Evolutionary conservation across 2,888 invertebrate genomes (phyloP), one percentile per base, ranked within the genome.

Genomic region (Rhodophaea formosa): DNA sequence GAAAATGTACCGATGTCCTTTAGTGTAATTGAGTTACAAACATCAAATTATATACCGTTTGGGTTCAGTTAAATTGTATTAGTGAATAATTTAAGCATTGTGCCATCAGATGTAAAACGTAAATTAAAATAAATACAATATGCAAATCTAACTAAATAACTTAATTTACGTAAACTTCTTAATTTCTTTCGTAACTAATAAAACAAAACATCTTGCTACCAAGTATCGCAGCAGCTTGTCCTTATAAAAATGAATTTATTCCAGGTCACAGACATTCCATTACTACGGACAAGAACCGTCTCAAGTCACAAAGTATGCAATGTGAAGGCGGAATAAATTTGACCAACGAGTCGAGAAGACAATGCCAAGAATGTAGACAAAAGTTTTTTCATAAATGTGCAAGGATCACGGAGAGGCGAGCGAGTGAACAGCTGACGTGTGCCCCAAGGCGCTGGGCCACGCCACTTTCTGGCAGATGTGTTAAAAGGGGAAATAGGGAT

Each of bases 331-430:
- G 70, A 75, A 78, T 71, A 70, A 76, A 78, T 77, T 73, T 71
- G 70, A 74, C 69, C 70, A 67, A 62, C 66, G 64, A 78, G 75
- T 73, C 75, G 72, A 70, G 74, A 74, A 80, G 84, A 86, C 83
- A 83, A 82, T 82, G 82, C 76, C 77, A 83, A 82, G 82, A 82
- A 84, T 81, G 80, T 80, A 79, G 79, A 79, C 71, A 70, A 84
- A 88, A 88, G 80, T 88, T 89, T 89, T 88, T 90, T 91, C 88
- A 88, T 89, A 89, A 88, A 88, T 84, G 88, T 80, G 84, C 83
- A 82, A 80, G 79, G 78, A 77, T 75, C 77, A 76, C 66, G 67
- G 56, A 71, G 71, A 65, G 67, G 57, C 71, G 71, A 69, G 69
- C 71, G 76, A 75, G 75, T 67, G 80, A 83, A 81, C 89, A 90